phyloP scores from a whole-genome alignment of 2,888 invertebrate genomes.

The Urechis unicinctus region DNA sequence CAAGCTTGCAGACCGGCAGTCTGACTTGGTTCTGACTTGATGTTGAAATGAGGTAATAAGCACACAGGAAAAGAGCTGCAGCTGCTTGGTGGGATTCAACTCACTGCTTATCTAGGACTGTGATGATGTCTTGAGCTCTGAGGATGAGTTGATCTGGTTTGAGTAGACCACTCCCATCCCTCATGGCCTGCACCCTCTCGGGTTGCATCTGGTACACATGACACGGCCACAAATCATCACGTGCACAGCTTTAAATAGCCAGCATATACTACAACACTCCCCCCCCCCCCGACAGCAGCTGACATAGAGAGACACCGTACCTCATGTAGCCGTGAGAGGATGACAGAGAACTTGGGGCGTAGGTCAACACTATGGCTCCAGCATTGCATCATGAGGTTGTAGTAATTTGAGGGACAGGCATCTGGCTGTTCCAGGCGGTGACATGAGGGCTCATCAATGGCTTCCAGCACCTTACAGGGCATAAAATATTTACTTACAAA shows the following conservation, averaged over 20 bases:
- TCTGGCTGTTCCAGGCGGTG: constrained; percentile 86
- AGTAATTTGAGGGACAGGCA: constrained; percentile 89
- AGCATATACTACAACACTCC: not conserved
- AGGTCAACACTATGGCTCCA: constrained; percentile 89
- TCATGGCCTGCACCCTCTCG: constrained; percentile 84
- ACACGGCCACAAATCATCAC: no score
- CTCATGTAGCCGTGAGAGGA: constrained; percentile 72
- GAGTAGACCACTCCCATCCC: constrained; percentile 29
- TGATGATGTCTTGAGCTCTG: constrained; percentile 82
- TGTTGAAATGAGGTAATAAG: no score
- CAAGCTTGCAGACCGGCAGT: no score
- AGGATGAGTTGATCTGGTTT: constrained; percentile 68
- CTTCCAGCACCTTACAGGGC: constrained; percentile 19
- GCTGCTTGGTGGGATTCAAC: not conserved
- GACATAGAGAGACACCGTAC: no score
- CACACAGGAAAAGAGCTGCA: no score
- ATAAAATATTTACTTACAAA: no score
- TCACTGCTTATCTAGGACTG: constrained; percentile 77
- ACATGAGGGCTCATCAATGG: constrained; percentile 20
- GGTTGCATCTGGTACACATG: constrained; percentile 66
- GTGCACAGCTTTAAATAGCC: no score
- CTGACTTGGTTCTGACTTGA: no score
- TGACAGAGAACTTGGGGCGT: constrained; percentile 83
- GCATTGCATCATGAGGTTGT: constrained; percentile 85
- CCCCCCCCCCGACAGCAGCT: not conserved